Conservation (phyloP, 1,140 invertebrate genomes). For the Drosophila erecta region DNA sequence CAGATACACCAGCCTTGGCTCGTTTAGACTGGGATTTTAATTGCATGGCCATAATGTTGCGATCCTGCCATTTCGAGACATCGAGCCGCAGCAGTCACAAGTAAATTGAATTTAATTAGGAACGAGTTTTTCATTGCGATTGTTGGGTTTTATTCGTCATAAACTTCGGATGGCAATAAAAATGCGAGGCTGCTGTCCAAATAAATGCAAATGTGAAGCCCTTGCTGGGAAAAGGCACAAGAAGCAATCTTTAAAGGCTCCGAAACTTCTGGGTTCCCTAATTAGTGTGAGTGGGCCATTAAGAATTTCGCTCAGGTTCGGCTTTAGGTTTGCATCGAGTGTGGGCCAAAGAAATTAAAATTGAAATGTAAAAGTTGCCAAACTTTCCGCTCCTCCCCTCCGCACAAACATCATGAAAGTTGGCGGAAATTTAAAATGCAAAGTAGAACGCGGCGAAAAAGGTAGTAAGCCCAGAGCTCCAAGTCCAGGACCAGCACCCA, state of each 20-base stretch:
- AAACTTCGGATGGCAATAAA: constrained; percentile 67
- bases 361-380: constrained; percentile 78
- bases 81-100: constrained; percentile 57
- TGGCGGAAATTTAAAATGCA: constrained; percentile 74
- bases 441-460: constrained; percentile 38
- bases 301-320: constrained; percentile 62
- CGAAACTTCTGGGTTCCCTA: constrained; percentile 54
- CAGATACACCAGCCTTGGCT: constrained; percentile 46
- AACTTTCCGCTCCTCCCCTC: constrained; percentile 48
- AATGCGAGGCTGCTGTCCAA: constrained; percentile 39
- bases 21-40: constrained; percentile 80
- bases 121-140: constrained; percentile 71
- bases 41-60: constrained; percentile 70
- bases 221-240: neutral
- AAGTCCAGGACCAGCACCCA: neutral
- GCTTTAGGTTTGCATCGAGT: constrained; percentile 70
- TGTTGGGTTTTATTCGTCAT: constrained; percentile 74
- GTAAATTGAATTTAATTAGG: constrained; percentile 81
- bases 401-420: constrained; percentile 10
- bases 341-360: constrained; percentile 75
- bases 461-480: neutral
- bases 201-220: constrained; percentile 51
- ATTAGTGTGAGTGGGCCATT: constrained; percentile 75
- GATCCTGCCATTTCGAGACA: constrained; percentile 16
- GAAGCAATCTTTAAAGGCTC: constrained; percentile 41